These are phyloP conservation scores for Andrena bucephala DNA, from an alignment of 2,888 invertebrate species.

Conservation along the genomic window DNA sequence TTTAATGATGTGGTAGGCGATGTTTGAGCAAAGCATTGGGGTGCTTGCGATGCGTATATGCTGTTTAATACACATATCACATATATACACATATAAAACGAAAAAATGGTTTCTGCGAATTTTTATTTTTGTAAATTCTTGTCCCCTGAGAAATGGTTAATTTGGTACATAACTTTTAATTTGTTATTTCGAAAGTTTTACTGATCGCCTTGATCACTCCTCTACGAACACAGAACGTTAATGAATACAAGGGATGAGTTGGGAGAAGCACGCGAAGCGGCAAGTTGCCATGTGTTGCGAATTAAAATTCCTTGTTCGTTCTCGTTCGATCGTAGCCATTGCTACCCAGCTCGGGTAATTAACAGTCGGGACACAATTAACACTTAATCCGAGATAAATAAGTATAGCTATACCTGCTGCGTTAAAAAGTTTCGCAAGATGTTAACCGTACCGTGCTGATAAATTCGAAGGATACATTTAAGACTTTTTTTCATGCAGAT, in stretches of 20 bases:
- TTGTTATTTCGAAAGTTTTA: neutral
- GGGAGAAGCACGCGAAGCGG: neutral
- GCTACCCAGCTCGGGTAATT: conserved; percentile 6
- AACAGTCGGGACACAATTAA: conserved; percentile 11
- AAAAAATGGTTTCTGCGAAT: neutral
- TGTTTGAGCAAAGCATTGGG: neutral
- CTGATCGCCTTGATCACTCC: neutral
- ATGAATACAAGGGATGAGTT: neutral
- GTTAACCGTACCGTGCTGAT: neutral
- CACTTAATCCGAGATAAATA: conserved; percentile 30
- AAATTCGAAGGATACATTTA: neutral
- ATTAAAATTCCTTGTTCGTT: conserved; percentile 16
- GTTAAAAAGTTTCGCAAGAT: neutral
- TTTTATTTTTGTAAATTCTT: neutral
- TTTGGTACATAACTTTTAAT: neutral
- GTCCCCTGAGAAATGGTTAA: neutral
- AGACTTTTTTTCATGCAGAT: neutral
- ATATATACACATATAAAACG: neutral
- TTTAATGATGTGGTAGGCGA: conserved; percentile 5
- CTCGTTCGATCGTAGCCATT: conserved; percentile 4
- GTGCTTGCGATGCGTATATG: neutral
- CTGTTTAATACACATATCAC: neutral
- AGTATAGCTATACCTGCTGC: conserved; percentile 7
- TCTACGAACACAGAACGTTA: neutral
- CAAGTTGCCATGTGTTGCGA: neutral